Evolutionary conservation across 2,888 invertebrate genomes (phyloP), one percentile per base, ranked within the genome.

Genomic region (Melinopterus prodromus): DNA sequence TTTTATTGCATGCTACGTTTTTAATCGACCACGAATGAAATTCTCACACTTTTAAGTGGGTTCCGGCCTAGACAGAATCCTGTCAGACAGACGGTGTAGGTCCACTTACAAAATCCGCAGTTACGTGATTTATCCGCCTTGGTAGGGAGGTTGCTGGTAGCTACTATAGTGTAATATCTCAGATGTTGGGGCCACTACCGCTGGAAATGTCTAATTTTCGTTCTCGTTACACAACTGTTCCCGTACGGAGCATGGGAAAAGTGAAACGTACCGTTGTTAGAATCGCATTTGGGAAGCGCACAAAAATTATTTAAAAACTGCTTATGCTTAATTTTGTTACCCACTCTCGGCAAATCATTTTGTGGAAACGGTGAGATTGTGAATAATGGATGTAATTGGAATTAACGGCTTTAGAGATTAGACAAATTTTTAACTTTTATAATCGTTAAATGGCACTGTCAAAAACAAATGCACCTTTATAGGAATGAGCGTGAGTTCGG

Each of bases 61-160:
- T 74, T 74, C 36, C 74, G 36, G 74, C 74, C 74, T 35, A 35
- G 35, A 37, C 9, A n/a, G 26, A 37, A 74, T 36, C 37, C 35
- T 36, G 74, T 74, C 35, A 71, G 71, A 26, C 16, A 35, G 16
- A 12, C 71, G 35, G 26, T 16, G 16, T n/a, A 74, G 36, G 35
- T 74, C 74, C 12, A 74, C 74, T 74, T 74, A 36, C 74, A 74
- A 74, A 74, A 74, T 35, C 14, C n/a, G 36, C 26, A n/a, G 74
- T 74, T 74, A 74, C 74, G 74, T 74, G 74, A 74, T 35, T 74
- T 74, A 74, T 37, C 37, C 74, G 74, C 7, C 37, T 26, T 74
- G 26, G 7, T 35, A 74, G 12, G 35, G 35, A 71, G n/a, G 71
- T 37, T n/a, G 74, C 36, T 36, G 35, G 35, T 74, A 9, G 74